These are phyloP conservation scores for Turritopsis rubra DNA, from an alignment of 30 jellyfish, hydroid and myxozoan species.

Conservation along the genomic window DNA sequence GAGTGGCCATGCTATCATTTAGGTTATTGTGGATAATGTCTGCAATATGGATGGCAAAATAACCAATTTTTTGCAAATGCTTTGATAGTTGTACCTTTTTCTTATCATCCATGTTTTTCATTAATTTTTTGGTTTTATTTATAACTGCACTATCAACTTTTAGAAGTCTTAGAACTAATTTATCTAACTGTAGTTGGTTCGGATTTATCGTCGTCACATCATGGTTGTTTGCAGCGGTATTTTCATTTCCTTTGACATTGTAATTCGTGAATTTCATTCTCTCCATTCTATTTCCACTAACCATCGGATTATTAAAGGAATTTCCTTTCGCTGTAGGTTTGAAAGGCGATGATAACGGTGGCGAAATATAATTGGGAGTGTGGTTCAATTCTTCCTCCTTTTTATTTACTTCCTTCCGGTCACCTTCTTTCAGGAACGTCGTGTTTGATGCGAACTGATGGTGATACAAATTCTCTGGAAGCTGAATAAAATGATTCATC, in stretches of 20 bases:
- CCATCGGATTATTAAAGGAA: not conserved
- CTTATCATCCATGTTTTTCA: not conserved
- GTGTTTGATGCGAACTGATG: not conserved
- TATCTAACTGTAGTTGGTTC: not conserved
- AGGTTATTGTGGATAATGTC: not conserved
- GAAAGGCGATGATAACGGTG: not conserved
- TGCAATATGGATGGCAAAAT: conserved; percentile 2
- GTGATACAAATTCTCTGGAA: not conserved
- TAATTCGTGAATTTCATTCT: not conserved
- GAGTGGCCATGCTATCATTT: not conserved
- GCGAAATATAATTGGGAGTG: not conserved
- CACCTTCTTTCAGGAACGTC: not conserved
- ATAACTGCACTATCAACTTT: not conserved
- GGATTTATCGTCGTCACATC: not conserved
- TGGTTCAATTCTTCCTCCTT: not conserved
- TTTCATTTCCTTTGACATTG: not conserved
- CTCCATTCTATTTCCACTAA: not conserved
- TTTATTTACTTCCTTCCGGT: not conserved
- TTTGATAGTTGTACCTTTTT: not conserved
- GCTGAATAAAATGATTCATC: not conserved
- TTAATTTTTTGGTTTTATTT: not conserved
- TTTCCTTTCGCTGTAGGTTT: not conserved
- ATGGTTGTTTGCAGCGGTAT: not conserved
- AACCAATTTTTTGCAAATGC: conserved; percentile 4
- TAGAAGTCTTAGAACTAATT: not conserved